Percentiles rank a stretch among this genome's conserved stretches.
These are phyloP conservation scores for Sebastes baramenuke DNA, from an alignment of 2,797 vertebrate genomes.

Conservation along the genomic window DNA sequence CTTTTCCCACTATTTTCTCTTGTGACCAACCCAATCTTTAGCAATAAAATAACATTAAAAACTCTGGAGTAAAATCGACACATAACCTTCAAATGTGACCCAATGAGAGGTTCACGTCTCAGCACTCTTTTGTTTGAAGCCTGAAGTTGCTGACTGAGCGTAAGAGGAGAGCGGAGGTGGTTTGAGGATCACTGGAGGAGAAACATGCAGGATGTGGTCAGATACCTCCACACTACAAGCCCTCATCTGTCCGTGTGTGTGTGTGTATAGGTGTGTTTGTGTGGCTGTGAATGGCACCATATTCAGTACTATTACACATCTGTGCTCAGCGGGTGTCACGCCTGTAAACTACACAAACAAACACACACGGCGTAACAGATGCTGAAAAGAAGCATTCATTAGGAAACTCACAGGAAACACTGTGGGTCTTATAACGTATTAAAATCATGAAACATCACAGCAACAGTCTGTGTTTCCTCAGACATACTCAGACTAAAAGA, in stretches of 20 bases:
- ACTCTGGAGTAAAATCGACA: neutral
- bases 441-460: slow-evolving; percentile 8
- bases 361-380: slow-evolving; percentile 40
- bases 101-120: neutral
- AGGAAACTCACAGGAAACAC: slow-evolving; percentile 20
- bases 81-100: slow-evolving; percentile 18
- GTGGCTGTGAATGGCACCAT: slow-evolving; percentile 56
- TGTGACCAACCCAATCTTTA: neutral
- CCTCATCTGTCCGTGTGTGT: slow-evolving; percentile 46
- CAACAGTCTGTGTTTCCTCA: neutral
- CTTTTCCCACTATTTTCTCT: neutral
- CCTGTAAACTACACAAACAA: slow-evolving; percentile 69
- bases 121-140: slow-evolving; percentile 31
- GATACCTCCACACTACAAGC: slow-evolving; percentile 62
- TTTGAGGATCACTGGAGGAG: slow-evolving; percentile 54
- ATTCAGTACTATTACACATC: slow-evolving; percentile 69
- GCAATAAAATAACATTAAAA: neutral
- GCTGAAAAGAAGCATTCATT: slow-evolving; percentile 70
- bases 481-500: neutral
- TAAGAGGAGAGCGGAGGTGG: slow-evolving; percentile 43
- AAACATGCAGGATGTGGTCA: slow-evolving; percentile 74
- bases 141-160: slow-evolving; percentile 58
- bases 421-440: slow-evolving; percentile 20
- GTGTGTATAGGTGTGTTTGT: slow-evolving; percentile 33
- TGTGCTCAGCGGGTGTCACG: slow-evolving; percentile 67